A percentile compares a stretch with the other conserved stretches of the same genome.
These are phyloP conservation scores for Siniperca undulata DNA, from an alignment of 2,797 vertebrate genomes.

Conservation along the genomic window DNA sequence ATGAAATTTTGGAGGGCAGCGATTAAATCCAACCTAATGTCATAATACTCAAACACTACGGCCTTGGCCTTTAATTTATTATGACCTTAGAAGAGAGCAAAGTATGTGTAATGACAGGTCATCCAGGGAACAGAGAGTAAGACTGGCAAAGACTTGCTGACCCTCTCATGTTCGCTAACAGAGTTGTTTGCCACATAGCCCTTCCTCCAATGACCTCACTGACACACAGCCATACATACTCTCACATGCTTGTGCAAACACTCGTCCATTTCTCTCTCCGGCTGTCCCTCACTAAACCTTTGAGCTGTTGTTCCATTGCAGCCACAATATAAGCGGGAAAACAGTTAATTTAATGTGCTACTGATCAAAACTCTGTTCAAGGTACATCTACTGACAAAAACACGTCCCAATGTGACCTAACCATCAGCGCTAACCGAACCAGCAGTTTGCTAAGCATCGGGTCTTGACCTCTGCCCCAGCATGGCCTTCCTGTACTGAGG, in stretches of 20 bases:
- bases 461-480: neutral
- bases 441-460: neutral
- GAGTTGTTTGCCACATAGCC: neutral
- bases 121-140: conserved; percentile 4
- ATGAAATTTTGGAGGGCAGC: neutral
- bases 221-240: neutral
- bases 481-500: conserved; percentile 34
- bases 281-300: neutral
- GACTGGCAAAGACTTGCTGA: neutral
- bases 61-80: conserved; percentile 12
- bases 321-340: no score
- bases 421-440: neutral
- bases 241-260: conserved; percentile 19
- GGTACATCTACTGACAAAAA: neutral
- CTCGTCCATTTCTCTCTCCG: neutral
- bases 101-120: neutral
- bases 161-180: conserved; percentile 42
- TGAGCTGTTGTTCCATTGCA: neutral
- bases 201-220: neutral
- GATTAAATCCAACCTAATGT: conserved; percentile 3
- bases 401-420: neutral
- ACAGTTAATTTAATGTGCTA: fast-evolving
- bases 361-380: neutral
- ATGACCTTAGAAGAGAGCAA: neutral
- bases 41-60: neutral